These are phyloP conservation scores for Campaea margaritaria DNA, from an alignment of 2,888 invertebrate species.

Conservation along the genomic window DNA sequence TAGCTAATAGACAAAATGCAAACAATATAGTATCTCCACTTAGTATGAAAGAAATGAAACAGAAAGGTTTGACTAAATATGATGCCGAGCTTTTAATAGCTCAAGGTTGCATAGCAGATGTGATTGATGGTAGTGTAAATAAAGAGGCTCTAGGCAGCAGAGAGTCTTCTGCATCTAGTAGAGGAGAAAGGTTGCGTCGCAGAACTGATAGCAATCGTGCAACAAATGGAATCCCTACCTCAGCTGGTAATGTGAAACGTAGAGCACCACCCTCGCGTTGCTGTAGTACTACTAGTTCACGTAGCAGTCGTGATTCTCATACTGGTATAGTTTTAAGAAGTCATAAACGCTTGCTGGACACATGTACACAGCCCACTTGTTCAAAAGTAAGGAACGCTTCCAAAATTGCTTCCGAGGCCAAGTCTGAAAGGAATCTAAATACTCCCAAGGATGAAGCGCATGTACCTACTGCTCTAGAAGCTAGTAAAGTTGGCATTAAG, in stretches of 20 bases:
- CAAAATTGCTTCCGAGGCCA: slow-evolving; percentile 62
- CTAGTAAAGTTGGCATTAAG: slow-evolving; percentile 56
- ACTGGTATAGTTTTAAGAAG: slow-evolving; percentile 86
- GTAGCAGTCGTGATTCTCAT: slow-evolving; percentile 77
- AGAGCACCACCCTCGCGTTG: slow-evolving; percentile 71
- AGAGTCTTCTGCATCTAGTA: slow-evolving; percentile 76
- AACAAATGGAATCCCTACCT: slow-evolving; percentile 62
- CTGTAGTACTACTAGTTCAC: slow-evolving; percentile 80
- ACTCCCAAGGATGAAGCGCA: slow-evolving; percentile 67
- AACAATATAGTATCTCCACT: slow-evolving; percentile 88
- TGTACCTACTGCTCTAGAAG: slow-evolving; percentile 57
- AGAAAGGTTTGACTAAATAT: slow-evolving; percentile 94
- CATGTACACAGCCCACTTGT: slow-evolving; percentile 60
- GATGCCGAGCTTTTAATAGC: slow-evolving; percentile 95
- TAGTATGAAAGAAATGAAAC: slow-evolving; percentile 93
- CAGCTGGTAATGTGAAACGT: slow-evolving; percentile 58
- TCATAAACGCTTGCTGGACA: slow-evolving; percentile 84
- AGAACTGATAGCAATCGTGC: slow-evolving; percentile 67
- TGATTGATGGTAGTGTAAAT: slow-evolving; percentile 74
- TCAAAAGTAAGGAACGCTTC: slow-evolving; percentile 62
- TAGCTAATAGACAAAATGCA: slow-evolving; percentile 70
- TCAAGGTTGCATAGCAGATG: slow-evolving; percentile 91
- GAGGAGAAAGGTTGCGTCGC: slow-evolving; percentile 70
- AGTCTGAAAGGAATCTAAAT: slow-evolving; percentile 62
- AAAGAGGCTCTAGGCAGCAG: slow-evolving; percentile 74